Conservation (phyloP, 2,113 vertebrate species). For the Gasterosteus aculeatus region DNA sequence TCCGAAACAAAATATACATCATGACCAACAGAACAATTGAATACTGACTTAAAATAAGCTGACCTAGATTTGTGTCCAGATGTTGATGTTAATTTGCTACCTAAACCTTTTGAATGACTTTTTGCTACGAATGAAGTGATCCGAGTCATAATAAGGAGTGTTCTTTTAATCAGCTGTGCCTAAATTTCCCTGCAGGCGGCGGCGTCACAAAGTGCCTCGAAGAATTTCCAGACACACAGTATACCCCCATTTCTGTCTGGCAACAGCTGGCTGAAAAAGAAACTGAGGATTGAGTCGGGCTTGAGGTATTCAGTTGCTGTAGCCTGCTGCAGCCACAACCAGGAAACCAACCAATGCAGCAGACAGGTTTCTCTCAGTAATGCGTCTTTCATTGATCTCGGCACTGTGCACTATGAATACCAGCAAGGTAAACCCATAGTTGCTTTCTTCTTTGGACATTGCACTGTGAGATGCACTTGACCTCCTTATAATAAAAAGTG, state of each 20-base stretch:
- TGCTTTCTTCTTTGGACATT: conserved; percentile 12
- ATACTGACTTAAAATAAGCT: background rate
- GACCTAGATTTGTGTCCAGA: background rate
- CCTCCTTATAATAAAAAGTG: conserved; percentile 14
- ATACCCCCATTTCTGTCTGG: too few species aligned
- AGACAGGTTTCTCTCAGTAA: conserved; percentile 41
- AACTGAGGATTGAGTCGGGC: too few species aligned
- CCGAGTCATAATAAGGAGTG: background rate
- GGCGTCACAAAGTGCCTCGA: background rate
- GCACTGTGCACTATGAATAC: background rate
- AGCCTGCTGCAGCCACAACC: too few species aligned
- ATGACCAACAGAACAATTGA: background rate
- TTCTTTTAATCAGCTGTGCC: background rate
- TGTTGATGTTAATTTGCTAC: background rate
- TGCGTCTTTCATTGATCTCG: conserved; percentile 55
- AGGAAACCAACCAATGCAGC: conserved; percentile 17
- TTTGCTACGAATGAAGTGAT: background rate
- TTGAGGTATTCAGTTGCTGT: too few species aligned
- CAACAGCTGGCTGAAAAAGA: too few species aligned
- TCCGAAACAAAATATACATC: background rate
- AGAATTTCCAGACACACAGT: background rate
- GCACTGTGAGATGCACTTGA: conserved; percentile 14
- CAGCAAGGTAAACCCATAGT: conserved; percentile 3
- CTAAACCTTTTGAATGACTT: background rate
- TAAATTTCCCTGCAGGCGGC: background rate